Conservation (phyloP, 2,888 invertebrate genomes). For the Scelioninae gen. 1 region DNA sequence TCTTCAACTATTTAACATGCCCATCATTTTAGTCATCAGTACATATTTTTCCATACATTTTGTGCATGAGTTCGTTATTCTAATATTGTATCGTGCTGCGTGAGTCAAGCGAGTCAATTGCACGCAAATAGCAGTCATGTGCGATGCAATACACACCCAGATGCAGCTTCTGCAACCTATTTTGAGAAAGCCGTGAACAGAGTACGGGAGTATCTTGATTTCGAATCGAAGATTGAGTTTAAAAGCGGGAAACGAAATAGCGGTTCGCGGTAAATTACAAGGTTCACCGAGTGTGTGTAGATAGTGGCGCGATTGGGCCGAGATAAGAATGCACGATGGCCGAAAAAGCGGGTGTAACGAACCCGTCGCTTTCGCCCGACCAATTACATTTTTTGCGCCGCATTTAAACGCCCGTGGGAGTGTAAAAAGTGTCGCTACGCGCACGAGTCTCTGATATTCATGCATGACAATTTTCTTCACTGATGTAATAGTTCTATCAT, state of each 20-base stretch:
- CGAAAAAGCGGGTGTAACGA: constrained; percentile 25
- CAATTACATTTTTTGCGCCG: constrained; percentile 9
- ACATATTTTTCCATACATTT: too few species aligned
- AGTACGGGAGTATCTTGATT: constrained; percentile 38
- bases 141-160: constrained; percentile 66
- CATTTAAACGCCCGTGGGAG: too few species aligned
- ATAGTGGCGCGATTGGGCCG: background rate
- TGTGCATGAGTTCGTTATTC: constrained; percentile 45
- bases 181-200: constrained; percentile 63
- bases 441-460: too few species aligned
- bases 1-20: too few species aligned
- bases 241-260: constrained; percentile 38
- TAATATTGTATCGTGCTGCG: constrained; percentile 64
- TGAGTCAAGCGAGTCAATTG: constrained; percentile 59
- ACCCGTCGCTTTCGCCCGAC: constrained; percentile 5
- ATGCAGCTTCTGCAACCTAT: constrained; percentile 66
- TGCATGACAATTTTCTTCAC: constrained; percentile 32
- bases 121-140: constrained; percentile 69
- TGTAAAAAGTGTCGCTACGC: too few species aligned
- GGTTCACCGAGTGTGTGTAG: constrained; percentile 8
- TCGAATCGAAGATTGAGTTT: constrained; percentile 53
- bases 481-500: constrained; percentile 50
- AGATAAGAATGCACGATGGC: constrained; percentile 20
- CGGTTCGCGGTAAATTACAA: constrained; percentile 32
- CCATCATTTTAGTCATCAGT: too few species aligned